Evolutionary conservation across 1,140 invertebrate species (phyloP).

Genomic region (Helicoverpa armigera): DNA sequence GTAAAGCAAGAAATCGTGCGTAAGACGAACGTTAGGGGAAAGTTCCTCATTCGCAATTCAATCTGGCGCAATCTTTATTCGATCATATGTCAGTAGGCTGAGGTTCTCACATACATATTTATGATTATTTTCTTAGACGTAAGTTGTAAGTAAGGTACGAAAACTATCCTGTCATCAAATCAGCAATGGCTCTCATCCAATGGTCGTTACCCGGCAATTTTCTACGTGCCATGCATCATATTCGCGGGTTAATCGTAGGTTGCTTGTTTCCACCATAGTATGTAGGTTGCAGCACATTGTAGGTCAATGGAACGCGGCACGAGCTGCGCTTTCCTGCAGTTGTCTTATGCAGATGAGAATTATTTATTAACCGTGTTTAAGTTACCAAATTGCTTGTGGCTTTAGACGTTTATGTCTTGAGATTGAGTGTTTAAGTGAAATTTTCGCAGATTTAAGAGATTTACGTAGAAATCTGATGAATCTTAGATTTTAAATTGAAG

Average conservation of each 20-base stretch:
- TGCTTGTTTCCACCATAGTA: constrained; percentile 65
- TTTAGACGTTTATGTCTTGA: not conserved
- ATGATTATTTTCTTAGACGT: constrained; percentile 20
- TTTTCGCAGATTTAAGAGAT: too few relatives aligned
- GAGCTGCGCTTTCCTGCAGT: constrained; percentile 72
- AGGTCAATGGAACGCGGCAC: constrained; percentile 73
- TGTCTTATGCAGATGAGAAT: constrained; percentile 63
- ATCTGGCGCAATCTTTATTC: constrained; percentile 19
- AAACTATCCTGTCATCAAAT: constrained; percentile 55
- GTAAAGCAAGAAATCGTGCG: constrained; percentile 28
- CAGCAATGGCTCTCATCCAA: constrained; percentile 41
- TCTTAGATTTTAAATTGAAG: too few relatives aligned
- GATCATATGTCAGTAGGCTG: constrained; percentile 24
- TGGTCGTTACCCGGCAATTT: constrained; percentile 56
- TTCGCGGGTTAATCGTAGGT: constrained; percentile 69
- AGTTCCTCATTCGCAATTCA: constrained; percentile 30
- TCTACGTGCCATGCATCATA: constrained; percentile 63
- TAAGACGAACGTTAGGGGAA: constrained; percentile 4
- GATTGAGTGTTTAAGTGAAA: too few relatives aligned
- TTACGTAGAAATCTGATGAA: too few relatives aligned
- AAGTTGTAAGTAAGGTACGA: constrained; percentile 14
- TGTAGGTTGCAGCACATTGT: constrained; percentile 73
- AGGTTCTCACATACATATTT: constrained; percentile 33
- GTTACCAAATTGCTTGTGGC: not conserved
- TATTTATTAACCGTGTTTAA: constrained; percentile 40